These are phyloP conservation scores for Sisyra nigra DNA, from an alignment of 2,888 invertebrate genomes.

Conservation along the genomic window DNA sequence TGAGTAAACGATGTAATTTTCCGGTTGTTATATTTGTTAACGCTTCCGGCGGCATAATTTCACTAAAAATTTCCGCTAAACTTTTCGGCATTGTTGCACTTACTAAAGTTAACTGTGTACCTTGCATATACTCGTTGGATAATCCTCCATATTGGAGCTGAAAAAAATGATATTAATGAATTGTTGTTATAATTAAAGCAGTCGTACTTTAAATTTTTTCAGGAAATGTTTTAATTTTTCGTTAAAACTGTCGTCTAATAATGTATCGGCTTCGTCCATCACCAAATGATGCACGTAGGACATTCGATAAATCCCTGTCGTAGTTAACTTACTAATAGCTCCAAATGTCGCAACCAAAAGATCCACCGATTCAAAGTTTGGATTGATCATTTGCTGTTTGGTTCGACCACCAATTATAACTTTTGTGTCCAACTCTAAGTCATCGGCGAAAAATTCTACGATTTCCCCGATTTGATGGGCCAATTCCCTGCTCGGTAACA, in stretches of 20 bases:
- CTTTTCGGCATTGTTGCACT: constrained; percentile 80
- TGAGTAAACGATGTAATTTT: constrained; percentile 55
- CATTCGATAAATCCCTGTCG: constrained; percentile 53
- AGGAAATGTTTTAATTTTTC: constrained; percentile 50
- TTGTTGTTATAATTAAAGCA: too few species aligned
- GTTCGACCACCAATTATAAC: constrained; percentile 58
- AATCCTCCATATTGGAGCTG: constrained; percentile 32
- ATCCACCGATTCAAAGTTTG: constrained; percentile 52
- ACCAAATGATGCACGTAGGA: constrained; percentile 57
- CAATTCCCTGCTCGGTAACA: constrained; percentile 77
- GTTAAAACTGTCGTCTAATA: constrained; percentile 77
- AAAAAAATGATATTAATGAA: too few species aligned
- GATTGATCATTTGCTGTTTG: constrained; percentile 50
- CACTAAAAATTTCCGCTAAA: constrained; percentile 43
- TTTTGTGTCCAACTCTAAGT: constrained; percentile 42
- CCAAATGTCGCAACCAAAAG: constrained; percentile 62
- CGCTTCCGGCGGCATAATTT: constrained; percentile 43
- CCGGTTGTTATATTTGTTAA: constrained; percentile 51
- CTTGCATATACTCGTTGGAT: constrained; percentile 16
- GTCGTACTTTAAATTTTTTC: constrained; percentile 48
- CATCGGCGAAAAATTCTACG: constrained; percentile 36
- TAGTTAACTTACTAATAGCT: constrained; percentile 57
- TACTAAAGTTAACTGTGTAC: constrained; percentile 65
- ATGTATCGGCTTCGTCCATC: constrained; percentile 84
- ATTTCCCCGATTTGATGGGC: constrained; percentile 50